A percentile compares a stretch with the other conserved stretches of the same genome.
These are phyloP conservation scores for Saturnia japonica DNA, from an alignment of 2,888 invertebrate genomes.

Conservation along the genomic window DNA sequence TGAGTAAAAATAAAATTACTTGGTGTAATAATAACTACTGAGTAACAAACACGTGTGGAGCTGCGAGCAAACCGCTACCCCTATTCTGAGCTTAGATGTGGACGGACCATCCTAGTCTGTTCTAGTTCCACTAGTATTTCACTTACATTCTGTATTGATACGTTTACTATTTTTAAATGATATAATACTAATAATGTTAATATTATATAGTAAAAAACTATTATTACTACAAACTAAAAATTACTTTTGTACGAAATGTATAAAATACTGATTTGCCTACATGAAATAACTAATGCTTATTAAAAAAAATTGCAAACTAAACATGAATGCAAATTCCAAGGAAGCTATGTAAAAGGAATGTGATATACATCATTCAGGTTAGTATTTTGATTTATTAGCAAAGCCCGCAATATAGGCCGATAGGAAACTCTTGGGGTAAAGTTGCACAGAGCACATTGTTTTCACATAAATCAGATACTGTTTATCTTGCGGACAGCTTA, in stretches of 20 bases:
- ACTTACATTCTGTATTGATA: too few relatives aligned
- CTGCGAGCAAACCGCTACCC: too few relatives aligned
- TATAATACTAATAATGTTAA: neutral
- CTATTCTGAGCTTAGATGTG: too few relatives aligned
- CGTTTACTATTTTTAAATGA: neutral
- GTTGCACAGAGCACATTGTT: slow-evolving; percentile 15
- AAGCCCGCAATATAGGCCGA: neutral
- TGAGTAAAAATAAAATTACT: too few relatives aligned
- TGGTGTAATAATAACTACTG: too few relatives aligned
- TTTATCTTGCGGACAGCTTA: slow-evolving; percentile 19
- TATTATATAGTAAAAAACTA: neutral
- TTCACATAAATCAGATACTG: slow-evolving; percentile 20
- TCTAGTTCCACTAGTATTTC: too few relatives aligned
- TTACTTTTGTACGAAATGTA: neutral
- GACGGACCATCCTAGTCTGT: too few relatives aligned
- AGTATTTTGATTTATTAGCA: neutral
- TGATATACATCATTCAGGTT: neutral
- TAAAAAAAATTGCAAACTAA: neutral
- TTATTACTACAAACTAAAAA: neutral
- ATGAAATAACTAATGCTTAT: neutral
- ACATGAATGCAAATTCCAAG: neutral
- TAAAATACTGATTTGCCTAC: too few relatives aligned
- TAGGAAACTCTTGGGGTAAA: neutral
- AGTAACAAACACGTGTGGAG: too few relatives aligned
- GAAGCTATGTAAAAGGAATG: neutral